phyloP scores from a whole-genome alignment of 1,140 invertebrate species.

The Antheraea pernyi region DNA sequence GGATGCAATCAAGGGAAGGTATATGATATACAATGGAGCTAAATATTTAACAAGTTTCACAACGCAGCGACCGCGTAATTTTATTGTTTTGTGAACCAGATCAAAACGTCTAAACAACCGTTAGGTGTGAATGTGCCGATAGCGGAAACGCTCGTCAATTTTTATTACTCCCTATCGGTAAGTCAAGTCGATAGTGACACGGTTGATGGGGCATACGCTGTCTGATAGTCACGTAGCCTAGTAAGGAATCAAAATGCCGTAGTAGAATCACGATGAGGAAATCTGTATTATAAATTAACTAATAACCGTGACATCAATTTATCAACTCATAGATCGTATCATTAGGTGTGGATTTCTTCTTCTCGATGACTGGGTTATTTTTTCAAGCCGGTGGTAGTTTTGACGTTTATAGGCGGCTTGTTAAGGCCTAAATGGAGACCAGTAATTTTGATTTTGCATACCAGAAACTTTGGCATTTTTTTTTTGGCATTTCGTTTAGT shows the following conservation, averaged over 20 bases:
- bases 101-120: conserved; percentile 58
- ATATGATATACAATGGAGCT: conserved; percentile 43
- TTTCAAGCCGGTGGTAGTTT: too few species aligned
- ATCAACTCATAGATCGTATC: too few species aligned
- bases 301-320: too few species aligned
- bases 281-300: neutral
- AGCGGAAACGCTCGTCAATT: conserved; percentile 51
- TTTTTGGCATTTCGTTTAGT: too few species aligned
- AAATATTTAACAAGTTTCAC: conserved; percentile 41
- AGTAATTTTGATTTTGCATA: too few species aligned
- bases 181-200: neutral
- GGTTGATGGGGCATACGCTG: neutral
- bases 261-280: neutral
- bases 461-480: too few species aligned
- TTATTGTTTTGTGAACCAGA: conserved; percentile 67
- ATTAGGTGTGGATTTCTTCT: too few species aligned
- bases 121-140: conserved; percentile 62
- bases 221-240: conserved; percentile 1
- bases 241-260: conserved; percentile 5
- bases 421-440: too few species aligned
- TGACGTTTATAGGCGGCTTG: too few species aligned
- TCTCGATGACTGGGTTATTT: too few species aligned
- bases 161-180: conserved; percentile 28
- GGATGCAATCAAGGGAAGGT: conserved; percentile 31
- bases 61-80: conserved; percentile 41